A percentile compares a stretch with the other conserved stretches of the same genome.
These are phyloP conservation scores for Sinopyrophorus schimmeli DNA, from an alignment of 2,888 invertebrate genomes.

Conservation along the genomic window DNA sequence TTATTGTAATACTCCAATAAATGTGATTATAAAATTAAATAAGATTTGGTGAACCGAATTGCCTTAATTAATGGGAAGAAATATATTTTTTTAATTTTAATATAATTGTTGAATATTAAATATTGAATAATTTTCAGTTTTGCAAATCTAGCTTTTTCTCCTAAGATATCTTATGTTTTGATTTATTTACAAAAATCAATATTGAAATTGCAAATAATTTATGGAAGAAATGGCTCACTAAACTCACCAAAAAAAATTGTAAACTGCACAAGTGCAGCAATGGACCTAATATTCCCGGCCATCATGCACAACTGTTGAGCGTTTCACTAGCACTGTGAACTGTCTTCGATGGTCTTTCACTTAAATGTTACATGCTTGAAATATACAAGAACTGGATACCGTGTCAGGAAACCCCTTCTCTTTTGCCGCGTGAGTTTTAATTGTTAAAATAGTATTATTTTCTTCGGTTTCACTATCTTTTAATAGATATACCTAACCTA, in stretches of 20 bases:
- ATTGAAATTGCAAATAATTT: too few species aligned
- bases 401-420: conserved; percentile 40
- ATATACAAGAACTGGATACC: conserved; percentile 41
- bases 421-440: conserved; percentile 14
- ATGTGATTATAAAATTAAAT: too few species aligned
- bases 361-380: conserved; percentile 46
- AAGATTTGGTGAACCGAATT: too few species aligned
- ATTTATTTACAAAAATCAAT: too few species aligned
- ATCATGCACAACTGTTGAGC: conserved; percentile 41
- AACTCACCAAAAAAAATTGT: conserved; percentile 40
- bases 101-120: too few species aligned
- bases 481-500: background rate
- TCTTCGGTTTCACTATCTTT: conserved; percentile 7
- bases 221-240: too few species aligned
- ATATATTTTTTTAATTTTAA: too few species aligned
- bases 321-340: conserved; percentile 43
- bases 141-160: too few species aligned
- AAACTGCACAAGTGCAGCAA: conserved; percentile 27
- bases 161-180: too few species aligned
- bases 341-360: conserved; percentile 50
- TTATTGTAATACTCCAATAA: too few species aligned
- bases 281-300: conserved; percentile 44
- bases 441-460: conserved; percentile 5
- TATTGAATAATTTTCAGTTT: too few species aligned
- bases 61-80: too few species aligned